These are phyloP conservation scores for Zonotrichia albicollis DNA, from an alignment of 2,797 vertebrate genomes.

Conservation along the genomic window DNA sequence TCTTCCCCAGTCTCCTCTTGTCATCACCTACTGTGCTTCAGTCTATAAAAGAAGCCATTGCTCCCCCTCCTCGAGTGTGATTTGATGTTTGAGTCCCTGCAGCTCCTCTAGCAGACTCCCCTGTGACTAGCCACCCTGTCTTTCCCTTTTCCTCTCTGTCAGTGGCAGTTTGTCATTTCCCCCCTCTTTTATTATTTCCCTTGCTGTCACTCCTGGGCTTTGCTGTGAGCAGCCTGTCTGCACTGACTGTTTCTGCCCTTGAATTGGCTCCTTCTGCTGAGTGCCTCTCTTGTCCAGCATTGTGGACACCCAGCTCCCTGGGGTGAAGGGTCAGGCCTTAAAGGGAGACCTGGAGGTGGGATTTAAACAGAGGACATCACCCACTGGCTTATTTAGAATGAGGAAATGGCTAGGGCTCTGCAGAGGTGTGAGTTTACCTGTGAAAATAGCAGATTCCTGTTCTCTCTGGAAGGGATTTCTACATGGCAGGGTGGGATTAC, in stretches of 20 bases:
- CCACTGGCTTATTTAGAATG: neutral
- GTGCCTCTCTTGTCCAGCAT: neutral
- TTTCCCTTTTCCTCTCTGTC: conserved; percentile 32
- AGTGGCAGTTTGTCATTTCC: conserved; percentile 29
- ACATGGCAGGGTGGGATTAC: neutral
- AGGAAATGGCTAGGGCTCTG: neutral
- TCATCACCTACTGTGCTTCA: neutral
- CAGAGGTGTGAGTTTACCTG: neutral
- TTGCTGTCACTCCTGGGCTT: conserved; percentile 6
- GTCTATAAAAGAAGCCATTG: conserved; percentile 11
- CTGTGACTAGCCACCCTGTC: conserved; percentile 22
- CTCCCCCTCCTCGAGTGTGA: neutral
- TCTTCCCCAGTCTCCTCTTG: neutral
- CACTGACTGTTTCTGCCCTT: neutral
- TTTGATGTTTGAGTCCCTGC: neutral
- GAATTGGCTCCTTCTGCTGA: neutral
- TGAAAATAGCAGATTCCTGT: neutral
- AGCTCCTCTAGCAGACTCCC: neutral
- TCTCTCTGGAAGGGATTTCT: neutral
- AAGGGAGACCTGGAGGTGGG: neutral
- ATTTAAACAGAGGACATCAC: neutral
- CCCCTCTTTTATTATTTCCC: neutral
- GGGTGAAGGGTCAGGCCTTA: neutral
- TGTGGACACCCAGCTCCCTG: neutral
- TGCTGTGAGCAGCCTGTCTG: neutral